These are phyloP conservation scores for Pseudomyrmex pallidus DNA, from an alignment of 1,140 invertebrate genomes.

Conservation along the genomic window DNA sequence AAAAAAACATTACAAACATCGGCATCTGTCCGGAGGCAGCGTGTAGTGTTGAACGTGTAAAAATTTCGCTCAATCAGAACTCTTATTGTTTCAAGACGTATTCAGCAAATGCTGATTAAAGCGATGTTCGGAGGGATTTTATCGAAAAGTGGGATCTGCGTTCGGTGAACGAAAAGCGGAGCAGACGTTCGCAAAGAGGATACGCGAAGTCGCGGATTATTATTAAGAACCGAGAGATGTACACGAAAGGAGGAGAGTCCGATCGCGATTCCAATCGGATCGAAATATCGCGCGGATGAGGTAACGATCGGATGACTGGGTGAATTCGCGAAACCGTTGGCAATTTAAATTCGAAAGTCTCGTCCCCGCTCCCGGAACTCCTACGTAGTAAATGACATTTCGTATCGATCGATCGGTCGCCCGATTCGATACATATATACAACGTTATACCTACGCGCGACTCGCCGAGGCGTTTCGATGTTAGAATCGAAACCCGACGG, in stretches of 20 bases:
- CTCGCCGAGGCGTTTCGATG: constrained; percentile 42
- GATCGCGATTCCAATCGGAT: constrained; percentile 42
- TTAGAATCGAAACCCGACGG: constrained; percentile 52
- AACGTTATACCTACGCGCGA: constrained; percentile 24
- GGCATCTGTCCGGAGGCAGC: neutral
- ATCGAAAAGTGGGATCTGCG: constrained; percentile 43
- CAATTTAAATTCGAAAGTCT: constrained; percentile 78
- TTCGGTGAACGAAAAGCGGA: neutral
- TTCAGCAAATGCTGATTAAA: constrained; percentile 2
- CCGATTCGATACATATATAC: constrained; percentile 30
- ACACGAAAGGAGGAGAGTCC: neutral
- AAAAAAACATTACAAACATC: neutral
- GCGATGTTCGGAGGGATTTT: constrained; percentile 15
- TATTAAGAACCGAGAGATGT: constrained; percentile 4
- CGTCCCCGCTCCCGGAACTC: constrained; percentile 73
- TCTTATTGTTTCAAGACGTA: constrained; percentile 8
- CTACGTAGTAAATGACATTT: constrained; percentile 68
- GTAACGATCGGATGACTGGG: constrained; percentile 69
- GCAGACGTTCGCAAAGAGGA: constrained; percentile 13
- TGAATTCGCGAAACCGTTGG: constrained; percentile 66
- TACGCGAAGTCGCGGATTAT: neutral
- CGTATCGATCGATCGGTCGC: constrained; percentile 62
- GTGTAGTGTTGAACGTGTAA: neutral
- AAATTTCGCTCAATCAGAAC: neutral
- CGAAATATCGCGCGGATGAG: constrained; percentile 58